Evolutionary conservation across 2,113 vertebrate genomes (phyloP).

Genomic region (Burhinus oedicnemus): DNA sequence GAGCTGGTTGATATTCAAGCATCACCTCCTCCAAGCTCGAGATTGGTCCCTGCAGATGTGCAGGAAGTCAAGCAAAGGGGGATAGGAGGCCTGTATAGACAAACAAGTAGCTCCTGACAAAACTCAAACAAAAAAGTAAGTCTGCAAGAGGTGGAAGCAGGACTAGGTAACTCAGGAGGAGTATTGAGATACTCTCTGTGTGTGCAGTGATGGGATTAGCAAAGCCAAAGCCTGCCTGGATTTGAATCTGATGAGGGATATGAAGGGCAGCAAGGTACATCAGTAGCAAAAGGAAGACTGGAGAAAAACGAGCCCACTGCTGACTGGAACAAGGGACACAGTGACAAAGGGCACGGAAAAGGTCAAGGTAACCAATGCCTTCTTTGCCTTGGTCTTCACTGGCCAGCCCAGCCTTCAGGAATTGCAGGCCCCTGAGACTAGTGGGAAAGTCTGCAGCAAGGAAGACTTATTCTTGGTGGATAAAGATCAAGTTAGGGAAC

Average conservation of each 20-base stretch:
- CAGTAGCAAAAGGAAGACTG: background rate
- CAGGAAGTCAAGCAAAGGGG: background rate
- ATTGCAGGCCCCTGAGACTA: background rate
- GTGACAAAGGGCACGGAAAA: background rate
- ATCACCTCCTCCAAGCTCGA: background rate
- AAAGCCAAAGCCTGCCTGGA: background rate
- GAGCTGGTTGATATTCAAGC: background rate
- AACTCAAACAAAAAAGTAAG: background rate
- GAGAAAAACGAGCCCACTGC: background rate
- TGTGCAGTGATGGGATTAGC: background rate
- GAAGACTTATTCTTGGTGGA: background rate
- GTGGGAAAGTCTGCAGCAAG: background rate
- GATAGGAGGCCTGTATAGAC: too few species aligned
- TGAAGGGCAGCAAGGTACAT: background rate
- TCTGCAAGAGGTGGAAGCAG: background rate
- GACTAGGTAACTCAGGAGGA: background rate
- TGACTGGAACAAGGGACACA: background rate
- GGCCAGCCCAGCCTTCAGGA: background rate
- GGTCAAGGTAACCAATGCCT: background rate
- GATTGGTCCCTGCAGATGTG: background rate
- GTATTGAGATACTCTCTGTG: background rate
- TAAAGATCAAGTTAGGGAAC: background rate
- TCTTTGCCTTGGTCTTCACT: background rate
- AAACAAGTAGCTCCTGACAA: background rate
- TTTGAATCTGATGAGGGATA: background rate